Conservation (phyloP, 2,113 vertebrate genomes). For the Dermatemys mawii region DNA sequence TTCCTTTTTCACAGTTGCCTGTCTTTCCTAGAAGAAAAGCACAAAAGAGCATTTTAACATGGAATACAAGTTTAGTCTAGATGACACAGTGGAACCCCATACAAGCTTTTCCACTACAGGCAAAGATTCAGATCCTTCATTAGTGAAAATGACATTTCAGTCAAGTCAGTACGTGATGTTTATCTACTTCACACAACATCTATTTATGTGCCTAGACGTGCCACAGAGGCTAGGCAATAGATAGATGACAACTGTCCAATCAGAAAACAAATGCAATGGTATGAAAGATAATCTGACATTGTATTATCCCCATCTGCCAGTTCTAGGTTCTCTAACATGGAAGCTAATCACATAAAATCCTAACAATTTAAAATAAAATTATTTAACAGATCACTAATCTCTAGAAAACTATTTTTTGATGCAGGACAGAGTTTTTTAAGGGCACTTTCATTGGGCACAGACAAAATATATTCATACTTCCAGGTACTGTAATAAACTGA, state of each 20-base stretch:
- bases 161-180: slow-evolving; percentile 48
- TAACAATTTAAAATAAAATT: background rate
- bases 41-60: slow-evolving; percentile 3
- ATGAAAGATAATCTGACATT: slow-evolving; percentile 48
- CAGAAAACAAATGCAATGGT: slow-evolving; percentile 54
- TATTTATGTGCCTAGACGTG: slow-evolving; percentile 60
- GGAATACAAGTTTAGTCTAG: background rate
- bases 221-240: slow-evolving; percentile 35
- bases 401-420: background rate
- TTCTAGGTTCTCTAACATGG: background rate
- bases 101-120: background rate
- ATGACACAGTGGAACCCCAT: background rate
- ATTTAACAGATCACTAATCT: background rate
- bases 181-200: slow-evolving; percentile 51
- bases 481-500: background rate
- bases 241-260: slow-evolving; percentile 36
- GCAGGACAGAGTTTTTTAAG: background rate
- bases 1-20: slow-evolving; percentile 90
- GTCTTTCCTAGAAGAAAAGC: slow-evolving; percentile 83
- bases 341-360: background rate
- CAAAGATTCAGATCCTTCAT: slow-evolving; percentile 19
- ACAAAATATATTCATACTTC: background rate
- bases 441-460: background rate
- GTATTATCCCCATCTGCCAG: background rate
- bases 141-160: slow-evolving; percentile 42